Base-by-base conservation (phyloP, 2,888 invertebrate species). In the Orthosia cruda region DNA sequence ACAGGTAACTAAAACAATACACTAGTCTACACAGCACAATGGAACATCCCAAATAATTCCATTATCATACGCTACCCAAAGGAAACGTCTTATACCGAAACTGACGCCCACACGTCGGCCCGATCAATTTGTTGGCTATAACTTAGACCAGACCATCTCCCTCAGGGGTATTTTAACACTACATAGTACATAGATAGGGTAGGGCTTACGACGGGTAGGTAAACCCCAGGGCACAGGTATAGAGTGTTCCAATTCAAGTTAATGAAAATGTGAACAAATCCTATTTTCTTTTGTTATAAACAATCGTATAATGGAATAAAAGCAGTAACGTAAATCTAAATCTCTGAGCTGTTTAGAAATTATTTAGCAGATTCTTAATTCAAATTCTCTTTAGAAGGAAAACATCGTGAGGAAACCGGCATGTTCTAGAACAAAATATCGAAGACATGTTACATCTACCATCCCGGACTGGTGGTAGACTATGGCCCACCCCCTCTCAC, bases 71-170 rank as follows among this genome's bases (percentile, higher is more conserved):
- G 18, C 55, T 40, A 71, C 68, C 69, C 58, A 59, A 63, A 74
- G 77, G 73, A 50, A 66, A 67, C 12, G 45, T 26, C 59, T 57
- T 70, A 62, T 62, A 50, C 58, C 20, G 61, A 63, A 73, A 80
- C 68, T 72, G 79, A 72, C 77, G 74, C 40, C 55, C 69, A 74
- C 67, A 69, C 75, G 68, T 68, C 54, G 61, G 59, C 45, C 64
- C 63, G 67, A 85, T 85, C 79, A 81, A 85, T 85, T 85, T 81
- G 86, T 76, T 65, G 64, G 57, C 66, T 70, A 73, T 73, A 84
- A 78, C 76, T 80, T 71, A 68, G 71, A 66, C 68, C 47, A 74
- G 71, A 64, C 78, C 68, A 49, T 16, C 58, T 81, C 73, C 80
- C 68, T 20, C 26, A 70, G 75, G 79, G 74, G 79, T 85, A 62